A percentile compares a stretch with the other conserved stretches of the same genome.
Conservation (phyloP, 2,888 invertebrate species). For the Oligia latruncula region DNA sequence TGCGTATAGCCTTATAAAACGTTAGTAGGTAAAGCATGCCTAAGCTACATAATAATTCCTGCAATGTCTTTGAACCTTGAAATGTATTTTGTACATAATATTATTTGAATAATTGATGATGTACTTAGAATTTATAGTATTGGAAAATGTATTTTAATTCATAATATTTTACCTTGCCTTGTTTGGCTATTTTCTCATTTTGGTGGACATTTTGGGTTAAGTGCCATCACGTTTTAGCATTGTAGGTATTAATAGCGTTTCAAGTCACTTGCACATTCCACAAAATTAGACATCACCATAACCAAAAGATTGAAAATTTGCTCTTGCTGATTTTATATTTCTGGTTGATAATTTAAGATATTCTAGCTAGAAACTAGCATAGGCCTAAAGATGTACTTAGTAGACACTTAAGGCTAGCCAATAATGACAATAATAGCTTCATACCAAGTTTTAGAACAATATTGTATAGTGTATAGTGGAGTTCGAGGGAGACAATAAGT, state of each 20-base stretch:
- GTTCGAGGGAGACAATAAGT: background rate
- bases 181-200: conserved; percentile 2
- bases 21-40: background rate
- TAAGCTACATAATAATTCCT: background rate
- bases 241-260: conserved; percentile 30
- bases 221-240: conserved; percentile 22
- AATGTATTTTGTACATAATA: conserved; percentile 42
- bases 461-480: conserved; percentile 6
- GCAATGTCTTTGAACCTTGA: conserved; percentile 36
- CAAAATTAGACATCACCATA: conserved; percentile 5
- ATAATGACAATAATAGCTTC: conserved; percentile 62
- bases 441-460: conserved; percentile 15
- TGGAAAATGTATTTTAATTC: conserved; percentile 26
- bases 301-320: conserved; percentile 11
- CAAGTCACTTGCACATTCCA: conserved; percentile 48
- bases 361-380: conserved; percentile 40
- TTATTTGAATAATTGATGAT: conserved; percentile 47
- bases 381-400: conserved; percentile 62
- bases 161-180: conserved; percentile 4
- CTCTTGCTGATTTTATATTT: conserved; percentile 15
- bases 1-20: background rate
- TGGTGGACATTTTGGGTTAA: conserved; percentile 11
- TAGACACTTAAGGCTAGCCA: conserved; percentile 56
- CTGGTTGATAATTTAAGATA: conserved; percentile 24
- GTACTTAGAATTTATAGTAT: conserved; percentile 48